Percentiles rank a stretch among this genome's conserved stretches.
Evolutionary conservation across 2,888 invertebrate species (phyloP).

Genomic region (Pollenia amentaria): DNA sequence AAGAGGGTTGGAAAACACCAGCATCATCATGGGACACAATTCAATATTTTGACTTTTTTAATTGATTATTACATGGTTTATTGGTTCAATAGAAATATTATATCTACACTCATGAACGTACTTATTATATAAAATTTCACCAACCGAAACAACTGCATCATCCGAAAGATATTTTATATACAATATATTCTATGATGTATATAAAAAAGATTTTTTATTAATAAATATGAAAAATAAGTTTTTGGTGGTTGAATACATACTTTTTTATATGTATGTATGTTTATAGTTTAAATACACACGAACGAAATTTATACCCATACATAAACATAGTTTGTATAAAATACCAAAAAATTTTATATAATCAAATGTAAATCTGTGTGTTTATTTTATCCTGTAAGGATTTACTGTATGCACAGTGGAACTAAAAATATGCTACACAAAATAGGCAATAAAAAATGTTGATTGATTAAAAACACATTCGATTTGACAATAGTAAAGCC

Average conservation of each 20-base stretch:
- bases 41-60: slow-evolving; percentile 71
- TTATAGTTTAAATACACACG: slow-evolving; percentile 31
- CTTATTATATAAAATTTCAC: slow-evolving; percentile 17
- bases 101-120: background rate
- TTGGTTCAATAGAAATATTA: slow-evolving; percentile 51
- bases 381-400: slow-evolving; percentile 25
- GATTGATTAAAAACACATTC: no score
- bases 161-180: slow-evolving; percentile 46
- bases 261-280: slow-evolving; percentile 36
- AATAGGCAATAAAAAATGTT: no score
- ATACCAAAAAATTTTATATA: slow-evolving; percentile 47
- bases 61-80: slow-evolving; percentile 73
- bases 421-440: slow-evolving; percentile 5
- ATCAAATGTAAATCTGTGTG: slow-evolving; percentile 29
- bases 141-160: slow-evolving; percentile 26
- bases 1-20: slow-evolving; percentile 20
- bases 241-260: slow-evolving; percentile 73
- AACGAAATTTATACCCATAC: slow-evolving; percentile 1
- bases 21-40: slow-evolving; percentile 43
- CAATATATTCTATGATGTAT: slow-evolving; percentile 27
- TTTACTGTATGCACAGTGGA: slow-evolving; percentile 24
- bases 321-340: slow-evolving; percentile 8
- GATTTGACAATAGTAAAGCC: no score
- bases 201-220: slow-evolving; percentile 78
- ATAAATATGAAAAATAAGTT: slow-evolving; percentile 80